A percentile compares a stretch with the other conserved stretches of the same genome.
phyloP scores from a whole-genome alignment of 2,888 invertebrate species.

The Gari tellinella region DNA sequence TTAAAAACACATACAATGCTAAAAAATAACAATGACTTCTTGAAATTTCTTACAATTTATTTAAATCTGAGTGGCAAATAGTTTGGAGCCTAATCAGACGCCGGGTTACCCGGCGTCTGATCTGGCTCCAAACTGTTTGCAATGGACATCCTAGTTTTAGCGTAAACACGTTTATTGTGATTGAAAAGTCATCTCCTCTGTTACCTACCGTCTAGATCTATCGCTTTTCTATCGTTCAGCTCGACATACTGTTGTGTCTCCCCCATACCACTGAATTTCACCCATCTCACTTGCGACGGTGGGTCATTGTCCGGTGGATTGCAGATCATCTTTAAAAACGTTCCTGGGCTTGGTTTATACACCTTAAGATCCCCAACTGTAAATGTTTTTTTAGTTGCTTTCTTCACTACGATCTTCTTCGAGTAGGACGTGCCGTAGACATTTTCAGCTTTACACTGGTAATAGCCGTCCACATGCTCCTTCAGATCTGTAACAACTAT shows the following conservation, averaged over 20 bases:
- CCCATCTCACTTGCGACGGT: slow-evolving; percentile 43
- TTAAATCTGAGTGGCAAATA: no score
- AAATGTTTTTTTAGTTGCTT: slow-evolving; percentile 86
- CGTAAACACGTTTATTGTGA: no score
- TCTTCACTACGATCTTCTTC: slow-evolving; percentile 96
- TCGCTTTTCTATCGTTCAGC: slow-evolving; percentile 92
- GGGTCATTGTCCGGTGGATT: slow-evolving; percentile 59
- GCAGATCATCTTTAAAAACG: slow-evolving; percentile 47
- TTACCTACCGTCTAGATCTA: slow-evolving; percentile 91
- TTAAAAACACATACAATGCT: no score
- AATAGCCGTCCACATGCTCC: slow-evolving; percentile 93
- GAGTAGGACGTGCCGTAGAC: slow-evolving; percentile 97
- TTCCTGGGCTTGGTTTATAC: slow-evolving; percentile 31
- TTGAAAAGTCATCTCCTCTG: background rate
- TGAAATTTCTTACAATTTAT: no score
- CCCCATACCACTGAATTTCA: slow-evolving; percentile 34
- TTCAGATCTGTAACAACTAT: slow-evolving; percentile 63
- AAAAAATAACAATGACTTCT: no score
- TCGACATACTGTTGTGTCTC: slow-evolving; percentile 34
- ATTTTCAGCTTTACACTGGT: slow-evolving; percentile 97
- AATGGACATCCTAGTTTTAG: no score
- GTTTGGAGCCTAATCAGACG: no score
- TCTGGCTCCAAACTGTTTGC: no score
- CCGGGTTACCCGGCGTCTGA: no score
- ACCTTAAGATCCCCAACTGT: background rate